Conservation (phyloP, 2,888 invertebrate genomes). For the Epirrhoe alternata region DNA sequence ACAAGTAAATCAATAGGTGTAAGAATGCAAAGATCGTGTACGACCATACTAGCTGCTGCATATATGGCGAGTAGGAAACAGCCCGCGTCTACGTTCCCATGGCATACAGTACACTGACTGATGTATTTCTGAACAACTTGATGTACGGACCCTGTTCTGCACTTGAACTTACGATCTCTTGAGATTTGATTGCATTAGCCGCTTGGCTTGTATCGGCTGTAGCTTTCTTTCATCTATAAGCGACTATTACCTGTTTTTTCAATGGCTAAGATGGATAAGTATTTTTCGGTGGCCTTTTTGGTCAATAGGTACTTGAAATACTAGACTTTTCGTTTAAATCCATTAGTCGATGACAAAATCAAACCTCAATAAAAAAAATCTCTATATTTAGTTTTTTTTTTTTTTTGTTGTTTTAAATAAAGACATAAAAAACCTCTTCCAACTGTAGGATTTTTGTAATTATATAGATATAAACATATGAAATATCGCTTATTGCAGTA, state of each 20-base stretch:
- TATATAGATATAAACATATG: not conserved
- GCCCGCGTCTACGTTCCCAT: conserved; percentile 71
- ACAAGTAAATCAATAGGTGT: conserved; percentile 40
- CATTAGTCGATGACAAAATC: too few species aligned
- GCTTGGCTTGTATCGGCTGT: conserved; percentile 32
- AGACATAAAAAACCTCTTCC: too few species aligned
- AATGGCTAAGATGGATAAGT: too few species aligned
- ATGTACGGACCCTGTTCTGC: conserved; percentile 69
- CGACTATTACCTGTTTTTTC: not conserved
- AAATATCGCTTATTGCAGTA: conserved; percentile 6
- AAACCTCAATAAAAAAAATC: too few species aligned
- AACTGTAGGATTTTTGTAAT: not conserved
- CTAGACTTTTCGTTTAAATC: too few species aligned
- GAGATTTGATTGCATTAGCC: conserved; percentile 48
- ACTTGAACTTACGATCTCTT: conserved; percentile 69
- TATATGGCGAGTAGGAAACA: conserved; percentile 78
- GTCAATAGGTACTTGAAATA: too few species aligned
- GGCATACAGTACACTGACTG: conserved; percentile 60
- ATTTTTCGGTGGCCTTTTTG: too few species aligned
- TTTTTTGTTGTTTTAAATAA: too few species aligned
- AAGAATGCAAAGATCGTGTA: conserved; percentile 47
- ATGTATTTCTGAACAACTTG: conserved; percentile 70
- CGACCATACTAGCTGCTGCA: conserved; percentile 57
- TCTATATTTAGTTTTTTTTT: too few species aligned
- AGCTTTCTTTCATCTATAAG: conserved; percentile 28